phyloP scores from a whole-genome alignment of 2,888 invertebrate species.

The Andrena haemorrhoa region DNA sequence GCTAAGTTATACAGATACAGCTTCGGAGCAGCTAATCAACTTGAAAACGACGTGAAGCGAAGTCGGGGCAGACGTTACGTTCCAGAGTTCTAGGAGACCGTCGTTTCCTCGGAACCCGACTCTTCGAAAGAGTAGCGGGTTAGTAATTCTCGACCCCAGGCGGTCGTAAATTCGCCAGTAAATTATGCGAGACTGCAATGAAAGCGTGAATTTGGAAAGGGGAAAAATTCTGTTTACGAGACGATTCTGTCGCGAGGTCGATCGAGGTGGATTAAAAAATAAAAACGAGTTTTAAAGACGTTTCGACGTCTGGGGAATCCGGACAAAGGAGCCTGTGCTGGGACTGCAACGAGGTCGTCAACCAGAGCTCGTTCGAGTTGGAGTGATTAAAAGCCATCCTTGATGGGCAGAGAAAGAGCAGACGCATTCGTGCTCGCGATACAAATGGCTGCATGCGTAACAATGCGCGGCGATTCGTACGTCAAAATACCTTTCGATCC shows the following conservation, averaged over 20 bases:
- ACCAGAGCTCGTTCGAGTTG: constrained; percentile 64
- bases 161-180: neutral
- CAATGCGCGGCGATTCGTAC: neutral
- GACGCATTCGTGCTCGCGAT: neutral
- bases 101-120: neutral
- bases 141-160: neutral
- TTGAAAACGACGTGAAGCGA: neutral
- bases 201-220: neutral
- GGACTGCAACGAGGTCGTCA: constrained; percentile 76
- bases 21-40: too few relatives aligned
- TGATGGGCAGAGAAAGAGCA: constrained; percentile 6
- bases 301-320: constrained; percentile 75
- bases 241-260: neutral
- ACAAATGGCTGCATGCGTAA: neutral
- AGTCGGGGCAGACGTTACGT: neutral
- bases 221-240: neutral
- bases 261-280: constrained; percentile 57
- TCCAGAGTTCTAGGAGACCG: neutral
- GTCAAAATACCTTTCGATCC: neutral
- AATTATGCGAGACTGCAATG: constrained; percentile 1
- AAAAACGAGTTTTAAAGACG: constrained; percentile 40
- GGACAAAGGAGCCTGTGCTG: constrained; percentile 75
- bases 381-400: constrained; percentile 68
- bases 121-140: neutral
- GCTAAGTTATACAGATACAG: too few relatives aligned